Evolutionary conservation across 2,888 invertebrate species (phyloP), one percentile per base, ranked within the genome.

Genomic region (Carcina quercana): DNA sequence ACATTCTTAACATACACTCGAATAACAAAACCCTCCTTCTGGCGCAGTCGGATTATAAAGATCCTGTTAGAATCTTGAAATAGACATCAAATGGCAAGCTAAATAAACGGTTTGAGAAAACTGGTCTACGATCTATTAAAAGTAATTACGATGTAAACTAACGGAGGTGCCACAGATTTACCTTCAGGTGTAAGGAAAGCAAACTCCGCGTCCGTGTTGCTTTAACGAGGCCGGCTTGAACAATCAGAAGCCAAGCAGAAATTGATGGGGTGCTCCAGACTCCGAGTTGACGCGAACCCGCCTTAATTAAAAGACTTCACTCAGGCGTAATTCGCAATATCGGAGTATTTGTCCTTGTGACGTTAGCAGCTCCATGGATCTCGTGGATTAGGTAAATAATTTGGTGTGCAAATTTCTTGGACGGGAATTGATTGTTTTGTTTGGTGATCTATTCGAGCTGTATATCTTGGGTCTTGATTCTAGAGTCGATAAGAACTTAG

Each of bases 291-390:
- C 50, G 53, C 48, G 52, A 49, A 47, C 26, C 56, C 54, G 47
- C 53, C 59, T 78, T 79, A 82, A 80, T 79, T 79, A 80, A 80
- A 80, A 79, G 71, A 66, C 73, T 76, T 73, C 74, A 75, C 58
- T 79, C 72, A 71, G 61, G 57, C 75, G 75, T 67, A 62, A 64
- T 62, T 68, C 57, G 70, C 68, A 69, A 73, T 75, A 79, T 75
- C 58, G 69, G 55, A 57, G 59, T 62, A 61, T 65, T 68, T 61
- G 64, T 62, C 61, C 55, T 47, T 45, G 47, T 55, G 56, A 64
- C 57, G 56, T 53, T 54, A 51, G 47, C 47, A 45, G 59, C 54
- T 60, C 53, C 52, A 57, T 54, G 41, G 50, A 53, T 55, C 53
- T 35, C 38, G 11, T 24, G 39, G 36, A 32, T 30, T 35, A 28